phyloP scores from a whole-genome alignment of 2,113 vertebrate species.

The Mohoua ochrocephala region DNA sequence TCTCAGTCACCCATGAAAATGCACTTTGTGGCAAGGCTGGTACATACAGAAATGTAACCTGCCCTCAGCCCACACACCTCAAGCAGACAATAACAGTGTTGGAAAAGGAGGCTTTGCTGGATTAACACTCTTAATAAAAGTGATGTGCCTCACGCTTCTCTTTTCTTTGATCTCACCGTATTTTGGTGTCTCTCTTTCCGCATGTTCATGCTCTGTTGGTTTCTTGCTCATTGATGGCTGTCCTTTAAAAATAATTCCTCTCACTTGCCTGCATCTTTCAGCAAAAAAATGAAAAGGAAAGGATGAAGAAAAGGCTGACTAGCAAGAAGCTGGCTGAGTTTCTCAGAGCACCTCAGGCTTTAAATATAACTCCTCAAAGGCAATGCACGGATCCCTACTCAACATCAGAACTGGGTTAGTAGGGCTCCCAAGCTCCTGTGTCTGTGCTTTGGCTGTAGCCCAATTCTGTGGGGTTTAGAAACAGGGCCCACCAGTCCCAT shows the following conservation, averaged over 20 bases:
- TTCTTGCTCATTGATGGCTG: background rate
- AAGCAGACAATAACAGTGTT: background rate
- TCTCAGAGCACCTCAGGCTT: background rate
- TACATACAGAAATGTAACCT: background rate
- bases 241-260: background rate
- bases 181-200: background rate
- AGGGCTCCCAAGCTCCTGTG: background rate
- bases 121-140: background rate
- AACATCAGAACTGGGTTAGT: background rate
- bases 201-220: background rate
- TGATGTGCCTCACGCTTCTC: background rate
- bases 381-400: background rate
- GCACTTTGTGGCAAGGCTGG: background rate
- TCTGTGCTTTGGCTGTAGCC: background rate
- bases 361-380: background rate
- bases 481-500: too few species aligned
- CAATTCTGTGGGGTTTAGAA: background rate
- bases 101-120: background rate
- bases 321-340: background rate
- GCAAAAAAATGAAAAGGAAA: background rate
- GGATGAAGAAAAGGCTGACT: background rate
- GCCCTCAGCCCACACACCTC: background rate
- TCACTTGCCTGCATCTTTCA: background rate
- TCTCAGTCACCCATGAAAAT: background rate
- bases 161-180: background rate